These are phyloP conservation scores for Lepus timidus DNA, from an alignment of 2,113 vertebrate species.

Conservation along the genomic window DNA sequence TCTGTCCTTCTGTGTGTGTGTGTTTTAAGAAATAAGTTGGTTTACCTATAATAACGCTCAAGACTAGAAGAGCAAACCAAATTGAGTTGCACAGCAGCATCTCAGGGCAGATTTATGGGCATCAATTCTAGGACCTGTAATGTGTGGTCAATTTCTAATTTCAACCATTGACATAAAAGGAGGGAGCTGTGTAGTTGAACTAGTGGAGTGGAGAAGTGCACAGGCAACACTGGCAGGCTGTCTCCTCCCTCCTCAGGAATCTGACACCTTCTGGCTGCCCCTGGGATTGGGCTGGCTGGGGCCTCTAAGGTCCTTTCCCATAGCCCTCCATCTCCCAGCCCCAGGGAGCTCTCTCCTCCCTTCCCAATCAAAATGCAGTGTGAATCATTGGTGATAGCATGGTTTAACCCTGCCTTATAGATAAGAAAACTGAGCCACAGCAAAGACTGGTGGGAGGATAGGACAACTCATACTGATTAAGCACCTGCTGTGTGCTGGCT, in stretches of 20 bases:
- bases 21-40: not conserved
- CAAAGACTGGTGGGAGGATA: not conserved
- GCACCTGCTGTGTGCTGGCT: not conserved
- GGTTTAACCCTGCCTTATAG: not conserved
- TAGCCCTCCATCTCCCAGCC: not conserved
- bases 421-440: not conserved
- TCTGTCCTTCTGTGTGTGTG: not conserved
- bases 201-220: not conserved
- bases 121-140: not conserved
- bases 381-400: not conserved
- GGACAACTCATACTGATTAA: not conserved
- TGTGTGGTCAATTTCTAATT: slow-evolving; percentile 31
- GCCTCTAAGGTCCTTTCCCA: not conserved
- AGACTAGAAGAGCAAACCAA: slow-evolving; percentile 13
- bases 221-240: not conserved
- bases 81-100: not conserved
- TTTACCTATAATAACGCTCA: not conserved
- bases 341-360: not conserved
- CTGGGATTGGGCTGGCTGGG: not conserved
- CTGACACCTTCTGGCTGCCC: slow-evolving; percentile 36
- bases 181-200: not conserved
- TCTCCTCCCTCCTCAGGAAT: slow-evolving; percentile 29
- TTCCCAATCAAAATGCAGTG: not conserved
- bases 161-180: slow-evolving; percentile 1
- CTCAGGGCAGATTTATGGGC: not conserved